These are phyloP conservation scores for Danaus plexippus DNA, from an alignment of 1,140 invertebrate genomes.

Conservation along the genomic window DNA sequence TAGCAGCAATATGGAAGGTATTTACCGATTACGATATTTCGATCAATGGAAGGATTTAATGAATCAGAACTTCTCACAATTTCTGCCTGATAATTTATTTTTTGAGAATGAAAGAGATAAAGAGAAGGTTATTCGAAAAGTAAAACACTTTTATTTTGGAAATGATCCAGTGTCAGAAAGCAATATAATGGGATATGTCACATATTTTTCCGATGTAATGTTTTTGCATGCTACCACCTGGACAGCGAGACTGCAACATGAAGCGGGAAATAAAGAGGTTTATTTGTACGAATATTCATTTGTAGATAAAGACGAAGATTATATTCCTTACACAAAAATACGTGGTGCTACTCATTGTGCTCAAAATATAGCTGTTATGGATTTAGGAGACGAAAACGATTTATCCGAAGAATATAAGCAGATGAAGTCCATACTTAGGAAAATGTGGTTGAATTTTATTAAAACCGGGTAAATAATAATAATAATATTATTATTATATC, in stretches of 20 bases:
- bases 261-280: conserved; percentile 24
- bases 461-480: conserved; percentile 12
- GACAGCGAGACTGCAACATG: conserved; percentile 18
- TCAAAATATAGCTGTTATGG: conserved; percentile 14
- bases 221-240: conserved; percentile 23
- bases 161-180: conserved; percentile 14
- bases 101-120: conserved; percentile 24
- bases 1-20: conserved; percentile 31
- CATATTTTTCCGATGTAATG: conserved; percentile 34
- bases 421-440: conserved; percentile 12
- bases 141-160: conserved; percentile 34
- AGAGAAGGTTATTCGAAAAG: conserved; percentile 15
- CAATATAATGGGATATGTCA: conserved; percentile 20
- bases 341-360: conserved; percentile 18
- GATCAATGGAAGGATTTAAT: conserved; percentile 22
- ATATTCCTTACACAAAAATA: conserved; percentile 13
- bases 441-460: conserved; percentile 18
- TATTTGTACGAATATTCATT: conserved; percentile 27
- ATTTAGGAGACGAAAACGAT: conserved; percentile 4
- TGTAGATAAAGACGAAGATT: conserved; percentile 9
- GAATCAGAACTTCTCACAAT: conserved; percentile 29
- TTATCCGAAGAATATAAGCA: conserved; percentile 11
- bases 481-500: background rate
- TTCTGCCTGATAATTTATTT: conserved; percentile 23
- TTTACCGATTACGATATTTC: conserved; percentile 19